Base-by-base conservation (phyloP, 2,797 vertebrate species). In the Sparus aurata region DNA sequence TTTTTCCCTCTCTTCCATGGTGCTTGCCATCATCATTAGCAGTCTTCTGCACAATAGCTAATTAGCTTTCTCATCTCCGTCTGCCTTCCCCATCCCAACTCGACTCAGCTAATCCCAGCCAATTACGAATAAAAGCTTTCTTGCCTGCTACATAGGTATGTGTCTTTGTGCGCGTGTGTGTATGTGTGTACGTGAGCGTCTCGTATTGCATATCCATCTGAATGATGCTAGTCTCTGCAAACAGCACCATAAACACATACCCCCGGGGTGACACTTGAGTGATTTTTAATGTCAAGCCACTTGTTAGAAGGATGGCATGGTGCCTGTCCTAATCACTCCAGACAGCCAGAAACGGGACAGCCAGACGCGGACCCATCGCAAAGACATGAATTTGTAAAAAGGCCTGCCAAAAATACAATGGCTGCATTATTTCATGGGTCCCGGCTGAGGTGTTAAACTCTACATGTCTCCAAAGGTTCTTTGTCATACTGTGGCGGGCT, bases 41-140 rank as follows among this genome's bases (percentile, higher is more conserved):
- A 86, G 85, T 90, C 88, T 82, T 92, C 87, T 82, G 87, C 91
- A 93, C 91, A 94, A 92, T 87, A 84, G 90, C 87, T 93, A 93
- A 94, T 94, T 93, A 92, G 89, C 85, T 89, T 94, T 90, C 91
- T 94, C 94, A 92, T 95, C 90, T 92, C 69, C 52, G 64, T 89
- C 88, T 92, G 86, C 87, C 91, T 93, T 88, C 77, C 87, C 84
- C 85, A 80, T 86, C 87, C 87, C 82, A 76, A 88, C 92, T 88
- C 81, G 45, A 77, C 83, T 89, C 85, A 22, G 87, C 86, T 95
- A 93, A 95, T 95, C 92, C 91, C 83, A 81, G 75, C 73, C 91
- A 94, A 93, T 95, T 94, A 92, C 60, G 30, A 92, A 90, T 82
- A 77, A 85, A 91, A 88, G 87, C 75, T 79, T 85, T 77, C 82